Evolutionary conservation across 2,113 vertebrate species (phyloP).

Genomic region (Nannospalax galili): DNA sequence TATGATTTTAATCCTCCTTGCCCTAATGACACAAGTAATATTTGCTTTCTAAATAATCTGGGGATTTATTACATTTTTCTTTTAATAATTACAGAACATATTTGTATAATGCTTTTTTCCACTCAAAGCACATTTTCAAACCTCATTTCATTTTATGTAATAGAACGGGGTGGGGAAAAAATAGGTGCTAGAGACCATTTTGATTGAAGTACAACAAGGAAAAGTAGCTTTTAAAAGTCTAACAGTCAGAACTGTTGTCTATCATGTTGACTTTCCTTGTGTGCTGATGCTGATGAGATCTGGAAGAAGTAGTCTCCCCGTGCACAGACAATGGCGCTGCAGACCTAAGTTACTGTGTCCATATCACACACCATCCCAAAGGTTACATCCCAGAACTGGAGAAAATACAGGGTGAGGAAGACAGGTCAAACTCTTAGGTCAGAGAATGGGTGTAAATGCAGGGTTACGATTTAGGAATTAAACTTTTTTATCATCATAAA

Average conservation of each 20-base stretch:
- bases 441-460: neutral
- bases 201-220: neutral
- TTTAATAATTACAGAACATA: constrained; percentile 55
- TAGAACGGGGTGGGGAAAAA: neutral
- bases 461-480: neutral
- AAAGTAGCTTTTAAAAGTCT: neutral
- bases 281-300: neutral
- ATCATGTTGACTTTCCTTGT: neutral
- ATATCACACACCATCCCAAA: neutral
- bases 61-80: constrained; percentile 47
- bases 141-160: constrained; percentile 6
- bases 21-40: constrained; percentile 26
- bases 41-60: constrained; percentile 51
- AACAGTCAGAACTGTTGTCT: neutral
- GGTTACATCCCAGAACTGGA: neutral
- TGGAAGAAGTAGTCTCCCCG: neutral
- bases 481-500: neutral
- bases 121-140: constrained; percentile 24
- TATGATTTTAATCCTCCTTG: constrained; percentile 12
- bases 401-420: neutral
- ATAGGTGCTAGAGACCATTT: neutral
- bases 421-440: neutral
- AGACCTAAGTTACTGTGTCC: neutral
- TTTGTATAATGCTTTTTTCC: constrained; percentile 29
- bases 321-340: neutral